Evolutionary conservation across 2,888 invertebrate species (phyloP), one percentile per base, ranked within the genome.

Genomic region (Embidobia sp.): DNA sequence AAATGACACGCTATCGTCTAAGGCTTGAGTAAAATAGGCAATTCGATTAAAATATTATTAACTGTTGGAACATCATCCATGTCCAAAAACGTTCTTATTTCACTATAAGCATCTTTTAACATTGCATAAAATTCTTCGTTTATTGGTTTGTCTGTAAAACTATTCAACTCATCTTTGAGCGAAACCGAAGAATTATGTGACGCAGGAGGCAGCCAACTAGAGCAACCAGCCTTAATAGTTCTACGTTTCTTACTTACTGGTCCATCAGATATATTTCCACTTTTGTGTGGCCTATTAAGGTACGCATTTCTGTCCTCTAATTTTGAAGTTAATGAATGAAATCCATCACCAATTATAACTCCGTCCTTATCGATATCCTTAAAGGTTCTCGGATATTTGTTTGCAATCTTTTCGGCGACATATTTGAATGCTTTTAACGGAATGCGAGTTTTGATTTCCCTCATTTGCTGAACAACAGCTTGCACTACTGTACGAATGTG

Each of bases 341-440:
- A 19, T 26, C 73, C 73, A 29, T 73, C 73, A 1, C 73, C 73
- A 29, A 73, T 66, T 1, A 66, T n/a, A 31, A 51, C 27, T 11
- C 66, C 73, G 16, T 73, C 66, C 0, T 64, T 22, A n/a, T 73
- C 73, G 22, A 73, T 22, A 4, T 74, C 66, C 19, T 74, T 66
- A 15, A 74, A 74, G 19, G 40, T 55, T 10, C 13, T n/a, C 8
- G 73, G 64, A 44, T 46, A 73, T 15, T 35, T 57, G 8, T 64
- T 16, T 3, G 26, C 57, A 6, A 64, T 46, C 33, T 64, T 48
- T 22, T 57, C 19, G 7, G 64, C 73, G 0, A 48, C 57, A 19
- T 29, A 31, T 37, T 74, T 66, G 11, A 74, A 74, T 11, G 59
- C 66, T 51, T 51, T 66, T 4, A 18, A 27, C 6, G 66, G 59